Conservation (phyloP, 2,113 vertebrate genomes). For the Osmerus eperlanus region DNA sequence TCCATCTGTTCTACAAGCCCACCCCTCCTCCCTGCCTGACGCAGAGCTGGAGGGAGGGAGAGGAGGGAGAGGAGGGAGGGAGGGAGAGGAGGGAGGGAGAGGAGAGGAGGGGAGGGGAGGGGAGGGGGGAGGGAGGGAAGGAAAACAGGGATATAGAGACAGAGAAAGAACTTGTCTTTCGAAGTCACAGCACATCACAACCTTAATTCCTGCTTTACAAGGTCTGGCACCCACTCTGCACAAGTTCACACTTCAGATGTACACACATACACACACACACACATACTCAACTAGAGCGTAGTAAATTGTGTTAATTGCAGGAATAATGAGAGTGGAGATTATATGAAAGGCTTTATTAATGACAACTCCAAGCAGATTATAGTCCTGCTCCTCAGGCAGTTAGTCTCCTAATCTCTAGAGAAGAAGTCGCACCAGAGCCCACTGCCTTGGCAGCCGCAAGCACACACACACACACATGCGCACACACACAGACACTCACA, state of each 20-base stretch:
- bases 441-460: not conserved
- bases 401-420: not conserved
- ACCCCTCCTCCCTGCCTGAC: not conserved
- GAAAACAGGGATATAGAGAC: not conserved
- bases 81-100: no score
- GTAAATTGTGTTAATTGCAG: conserved; percentile 42
- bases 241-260: conserved; percentile 35
- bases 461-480: not conserved
- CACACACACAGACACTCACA: no score
- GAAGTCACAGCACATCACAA: not conserved
- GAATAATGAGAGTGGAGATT: conserved; percentile 39
- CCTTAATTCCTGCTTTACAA: not conserved
- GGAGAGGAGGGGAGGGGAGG: no score
- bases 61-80: no score
- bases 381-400: not conserved
- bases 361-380: conserved; percentile 41
- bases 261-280: conserved; percentile 27
- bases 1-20: conserved; percentile 52
- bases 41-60: no score
- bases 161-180: not conserved
- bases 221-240: not conserved
- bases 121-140: no score
- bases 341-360: conserved; percentile 54
- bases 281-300: conserved; percentile 17
- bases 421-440: not conserved